These are phyloP conservation scores for Semotilus atromaculatus DNA, from an alignment of 2,797 vertebrate species.

Conservation along the genomic window DNA sequence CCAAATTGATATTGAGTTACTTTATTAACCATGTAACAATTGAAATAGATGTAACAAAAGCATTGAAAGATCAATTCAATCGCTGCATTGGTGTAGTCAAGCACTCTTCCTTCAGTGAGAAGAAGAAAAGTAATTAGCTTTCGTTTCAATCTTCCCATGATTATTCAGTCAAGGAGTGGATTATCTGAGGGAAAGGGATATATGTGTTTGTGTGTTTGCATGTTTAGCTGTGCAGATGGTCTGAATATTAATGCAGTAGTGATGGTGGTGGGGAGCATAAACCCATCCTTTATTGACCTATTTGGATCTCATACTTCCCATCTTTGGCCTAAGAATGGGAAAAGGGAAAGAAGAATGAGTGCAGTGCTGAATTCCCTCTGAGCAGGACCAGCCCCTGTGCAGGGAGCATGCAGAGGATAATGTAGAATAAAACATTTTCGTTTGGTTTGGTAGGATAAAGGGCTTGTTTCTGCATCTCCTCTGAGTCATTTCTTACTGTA, in stretches of 20 bases:
- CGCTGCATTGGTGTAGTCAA: constrained; percentile 1
- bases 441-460: constrained; percentile 10
- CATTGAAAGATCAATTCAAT: constrained; percentile 35
- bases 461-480: not conserved
- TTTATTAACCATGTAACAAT: too few relatives aligned
- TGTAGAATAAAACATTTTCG: constrained; percentile 14
- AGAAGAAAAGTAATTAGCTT: constrained; percentile 42
- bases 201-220: constrained; percentile 20
- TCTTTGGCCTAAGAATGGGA: constrained; percentile 9
- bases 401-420: not conserved
- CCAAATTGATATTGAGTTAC: too few relatives aligned
- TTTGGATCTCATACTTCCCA: constrained; percentile 42
- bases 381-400: constrained; percentile 9
- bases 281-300: constrained; percentile 46
- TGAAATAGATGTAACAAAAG: not conserved
- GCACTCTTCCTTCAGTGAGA: constrained; percentile 23
- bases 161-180: constrained; percentile 41
- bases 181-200: constrained; percentile 22
- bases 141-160: constrained; percentile 43
- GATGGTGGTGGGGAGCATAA: constrained; percentile 13
- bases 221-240: constrained; percentile 39
- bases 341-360: constrained; percentile 9
- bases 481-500: not conserved
- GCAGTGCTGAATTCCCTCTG: constrained; percentile 23
- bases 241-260: constrained; percentile 50